Base-by-base conservation (phyloP, 2,888 invertebrate genomes). In the Icerya purchasi region DNA sequence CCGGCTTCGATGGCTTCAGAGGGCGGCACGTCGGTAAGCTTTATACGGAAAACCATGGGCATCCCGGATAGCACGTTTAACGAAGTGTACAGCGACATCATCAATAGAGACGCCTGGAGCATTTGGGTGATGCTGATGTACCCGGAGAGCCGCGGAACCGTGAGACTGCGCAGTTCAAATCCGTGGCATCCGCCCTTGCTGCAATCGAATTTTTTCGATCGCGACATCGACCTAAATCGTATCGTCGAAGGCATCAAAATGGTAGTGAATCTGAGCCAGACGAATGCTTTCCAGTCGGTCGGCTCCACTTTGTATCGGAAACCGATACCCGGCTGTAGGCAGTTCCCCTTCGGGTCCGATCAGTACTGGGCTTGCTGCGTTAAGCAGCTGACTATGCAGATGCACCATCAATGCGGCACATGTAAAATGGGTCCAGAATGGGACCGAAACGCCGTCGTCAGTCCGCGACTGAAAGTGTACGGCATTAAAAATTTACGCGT, bases 131-230 rank as follows among this genome's bases (percentile, higher is more conserved):
- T 87, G 22, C 71, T 87, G 23, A 72, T 88, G 68, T 76, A 83
- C 21, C 87, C 88, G 0, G 79, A 79, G 60, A 87, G 87, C 66
- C 75, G 80, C 20, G 88, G 88, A 0, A 75, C 83, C 24, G 62
- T 74, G 20, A 61, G 70, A 55, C 72, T 96, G 56, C 78, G 78
- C 61, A 83, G 83, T 58, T 72, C 75, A 0, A 80, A 86, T 73
- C 87, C 89, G 0, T 73, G 78, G 22, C 81, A 84, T 58, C 80
- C 82, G 71, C 93, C 93, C 0, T 72, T 77, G 58, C 80, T 93
- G 67, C 77, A 86, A 56, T 81, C 87, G 0, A 90, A 92, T 72
- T 93, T 89, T 71, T 83, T 89, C 69, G 63, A 63, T 20, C 63
- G 67, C 49, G 74, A 80, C 58, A 72, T 83, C 66, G 76, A 93